Evolutionary conservation across 2,888 invertebrate genomes (phyloP).

Genomic region (Nomada ruficornis): DNA sequence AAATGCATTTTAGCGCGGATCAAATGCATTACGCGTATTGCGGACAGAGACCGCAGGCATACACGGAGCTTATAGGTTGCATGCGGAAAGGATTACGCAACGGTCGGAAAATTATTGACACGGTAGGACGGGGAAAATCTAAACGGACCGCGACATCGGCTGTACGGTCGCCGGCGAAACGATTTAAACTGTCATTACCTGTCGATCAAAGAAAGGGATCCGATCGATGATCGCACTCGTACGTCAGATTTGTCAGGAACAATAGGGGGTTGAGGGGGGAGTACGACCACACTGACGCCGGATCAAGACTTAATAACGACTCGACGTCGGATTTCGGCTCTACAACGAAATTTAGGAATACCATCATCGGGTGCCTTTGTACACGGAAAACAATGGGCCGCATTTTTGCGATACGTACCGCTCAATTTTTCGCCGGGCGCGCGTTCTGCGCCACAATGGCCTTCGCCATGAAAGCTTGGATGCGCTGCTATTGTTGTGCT

Average conservation of each 20-base stretch:
- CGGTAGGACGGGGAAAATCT: constrained; percentile 64
- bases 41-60: constrained; percentile 73
- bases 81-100: constrained; percentile 82
- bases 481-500: constrained; percentile 26
- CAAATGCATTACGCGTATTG: constrained; percentile 80
- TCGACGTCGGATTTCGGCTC: constrained; percentile 64
- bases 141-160: constrained; percentile 74
- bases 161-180: constrained; percentile 69
- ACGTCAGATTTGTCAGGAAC: constrained; percentile 80
- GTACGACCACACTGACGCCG: constrained; percentile 65
- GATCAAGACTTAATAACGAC: constrained; percentile 81
- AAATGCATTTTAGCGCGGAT: constrained; percentile 83
- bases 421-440: constrained; percentile 46
- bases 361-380: constrained; percentile 54
- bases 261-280: constrained; percentile 67
- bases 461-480: constrained; percentile 18
- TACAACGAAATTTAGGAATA: constrained; percentile 66
- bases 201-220: constrained; percentile 83
- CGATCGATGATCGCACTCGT: constrained; percentile 81
- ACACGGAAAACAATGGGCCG: constrained; percentile 53
- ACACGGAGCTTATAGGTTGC: constrained; percentile 80
- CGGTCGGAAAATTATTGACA: constrained; percentile 79
- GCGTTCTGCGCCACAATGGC: constrained; percentile 33
- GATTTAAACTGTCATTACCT: constrained; percentile 84
- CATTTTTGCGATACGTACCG: constrained; percentile 47